Conservation (phyloP, 2,797 vertebrate species). For the Chloroceryle amazona region DNA sequence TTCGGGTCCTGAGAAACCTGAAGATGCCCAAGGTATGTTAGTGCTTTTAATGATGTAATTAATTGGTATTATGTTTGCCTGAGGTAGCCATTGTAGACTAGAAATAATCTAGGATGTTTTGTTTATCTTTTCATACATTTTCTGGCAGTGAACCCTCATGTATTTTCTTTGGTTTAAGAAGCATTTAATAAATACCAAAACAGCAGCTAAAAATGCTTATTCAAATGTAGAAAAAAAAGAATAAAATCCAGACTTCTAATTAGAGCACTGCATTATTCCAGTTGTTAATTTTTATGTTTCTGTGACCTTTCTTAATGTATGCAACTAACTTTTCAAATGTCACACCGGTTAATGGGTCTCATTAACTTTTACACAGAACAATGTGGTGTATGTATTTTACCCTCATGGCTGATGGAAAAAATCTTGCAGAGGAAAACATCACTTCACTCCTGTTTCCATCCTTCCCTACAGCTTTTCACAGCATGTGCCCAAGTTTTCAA, state of each 20-base stretch:
- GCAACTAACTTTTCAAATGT: not conserved
- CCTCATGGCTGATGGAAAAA: not conserved
- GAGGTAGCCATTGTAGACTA: not conserved
- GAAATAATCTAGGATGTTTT: not conserved
- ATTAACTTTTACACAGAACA: slow-evolving; percentile 2
- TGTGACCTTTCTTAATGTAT: slow-evolving; percentile 3
- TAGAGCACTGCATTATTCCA: not conserved
- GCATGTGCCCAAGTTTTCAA: not conserved
- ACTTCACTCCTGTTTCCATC: not conserved
- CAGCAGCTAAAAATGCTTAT: not conserved
- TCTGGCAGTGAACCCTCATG: not conserved
- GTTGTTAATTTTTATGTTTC: not conserved
- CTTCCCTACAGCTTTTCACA: not conserved
- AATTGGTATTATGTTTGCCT: not conserved
- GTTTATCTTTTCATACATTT: not conserved
- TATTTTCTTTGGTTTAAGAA: not conserved
- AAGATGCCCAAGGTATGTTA: not conserved
- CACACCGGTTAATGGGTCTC: not conserved
- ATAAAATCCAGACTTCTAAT: not conserved
- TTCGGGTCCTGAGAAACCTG: not conserved
- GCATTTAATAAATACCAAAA: not conserved
- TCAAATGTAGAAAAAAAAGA: not conserved
- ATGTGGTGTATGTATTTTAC: not conserved
- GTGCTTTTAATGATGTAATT: not conserved
- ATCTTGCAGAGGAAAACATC: not conserved